phyloP scores from a whole-genome alignment of 1,140 invertebrate genomes.

The Orussus abietinus region DNA sequence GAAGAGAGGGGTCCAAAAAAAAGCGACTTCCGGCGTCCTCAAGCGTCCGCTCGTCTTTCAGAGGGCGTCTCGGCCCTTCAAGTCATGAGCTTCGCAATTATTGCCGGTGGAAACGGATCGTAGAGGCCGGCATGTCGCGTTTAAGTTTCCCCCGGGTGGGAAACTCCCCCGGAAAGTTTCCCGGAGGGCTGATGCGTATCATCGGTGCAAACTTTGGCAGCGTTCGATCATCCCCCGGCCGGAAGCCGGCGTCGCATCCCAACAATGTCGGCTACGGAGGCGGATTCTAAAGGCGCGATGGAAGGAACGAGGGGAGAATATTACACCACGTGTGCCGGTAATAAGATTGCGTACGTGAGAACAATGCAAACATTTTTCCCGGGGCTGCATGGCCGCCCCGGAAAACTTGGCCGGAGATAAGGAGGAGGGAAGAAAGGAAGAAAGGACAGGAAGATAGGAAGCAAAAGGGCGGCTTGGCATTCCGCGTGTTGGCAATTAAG shows the following conservation, averaged over 20 bases:
- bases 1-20: no score
- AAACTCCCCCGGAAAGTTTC: no score
- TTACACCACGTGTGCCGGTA: conserved; percentile 49
- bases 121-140: no score
- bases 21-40: no score
- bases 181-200: no score
- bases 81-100: no score
- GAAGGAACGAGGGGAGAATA: conserved; percentile 29
- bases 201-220: conserved; percentile 35
- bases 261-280: conserved; percentile 25
- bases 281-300: conserved; percentile 13
- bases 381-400: conserved; percentile 1
- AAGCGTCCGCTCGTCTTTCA: no score
- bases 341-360: conserved; percentile 47
- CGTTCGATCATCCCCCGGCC: conserved; percentile 35
- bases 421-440: conserved; percentile 5
- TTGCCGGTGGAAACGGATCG: no score
- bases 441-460: conserved; percentile 8
- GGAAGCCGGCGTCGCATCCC: conserved; percentile 34
- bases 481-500: no score
- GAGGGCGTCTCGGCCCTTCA: no score
- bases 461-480: conserved; percentile 14
- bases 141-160: no score
- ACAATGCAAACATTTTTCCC: conserved; percentile 44
- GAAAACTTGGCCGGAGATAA: conserved; percentile 7